phyloP scores from a whole-genome alignment of 2,888 invertebrate genomes.

The Orthosia cruda region DNA sequence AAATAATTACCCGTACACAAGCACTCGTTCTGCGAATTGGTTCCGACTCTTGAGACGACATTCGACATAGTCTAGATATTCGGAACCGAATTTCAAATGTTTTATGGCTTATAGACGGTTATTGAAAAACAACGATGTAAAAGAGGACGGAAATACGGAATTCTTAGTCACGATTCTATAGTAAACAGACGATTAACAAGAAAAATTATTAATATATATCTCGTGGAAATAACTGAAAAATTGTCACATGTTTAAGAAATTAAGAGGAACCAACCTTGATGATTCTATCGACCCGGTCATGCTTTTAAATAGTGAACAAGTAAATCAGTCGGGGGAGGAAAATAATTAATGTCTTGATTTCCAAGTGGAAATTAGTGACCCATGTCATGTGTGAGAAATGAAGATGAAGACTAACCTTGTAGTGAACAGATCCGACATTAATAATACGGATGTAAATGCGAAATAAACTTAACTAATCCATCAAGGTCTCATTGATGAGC shows the following conservation, averaged over 20 bases:
- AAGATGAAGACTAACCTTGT: slow-evolving; percentile 49
- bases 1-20: slow-evolving; percentile 66
- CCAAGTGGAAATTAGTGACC: slow-evolving; percentile 43
- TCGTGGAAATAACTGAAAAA: slow-evolving; percentile 26
- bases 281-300: not conserved
- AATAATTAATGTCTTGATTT: slow-evolving; percentile 39
- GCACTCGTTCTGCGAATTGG: slow-evolving; percentile 61
- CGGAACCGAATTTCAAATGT: slow-evolving; percentile 47
- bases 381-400: slow-evolving; percentile 47
- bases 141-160: slow-evolving; percentile 19
- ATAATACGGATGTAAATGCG: slow-evolving; percentile 26
- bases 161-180: slow-evolving; percentile 24
- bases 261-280: slow-evolving; percentile 16
- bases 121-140: slow-evolving; percentile 53
- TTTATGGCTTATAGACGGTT: slow-evolving; percentile 50
- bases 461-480: slow-evolving; percentile 31
- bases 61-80: slow-evolving; percentile 71
- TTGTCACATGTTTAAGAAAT: slow-evolving; percentile 18
- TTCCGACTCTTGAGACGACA: slow-evolving; percentile 53
- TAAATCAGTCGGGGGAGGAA: slow-evolving; percentile 34
- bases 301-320: slow-evolving; percentile 22
- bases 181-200: slow-evolving; percentile 43
- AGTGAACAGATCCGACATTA: slow-evolving; percentile 35
- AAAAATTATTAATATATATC: slow-evolving; percentile 14
- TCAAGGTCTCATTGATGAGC: slow-evolving; percentile 3